Evolutionary conservation across 2,888 invertebrate species (phyloP), one percentile per base, ranked within the genome.

Genomic region (Heliconius erato): DNA sequence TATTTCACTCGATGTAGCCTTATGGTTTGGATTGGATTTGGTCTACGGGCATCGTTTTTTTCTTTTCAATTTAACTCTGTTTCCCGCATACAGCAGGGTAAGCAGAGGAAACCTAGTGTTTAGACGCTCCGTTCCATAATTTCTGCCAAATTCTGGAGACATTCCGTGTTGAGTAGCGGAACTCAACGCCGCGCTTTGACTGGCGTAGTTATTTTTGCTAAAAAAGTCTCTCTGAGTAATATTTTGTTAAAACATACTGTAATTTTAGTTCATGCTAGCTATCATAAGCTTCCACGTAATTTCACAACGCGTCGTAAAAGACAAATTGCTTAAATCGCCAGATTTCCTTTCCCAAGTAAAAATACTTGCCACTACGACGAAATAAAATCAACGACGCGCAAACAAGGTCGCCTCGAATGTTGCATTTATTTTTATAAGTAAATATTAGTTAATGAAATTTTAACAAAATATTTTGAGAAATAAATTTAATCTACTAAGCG

Each of bases 321-420:
- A 83, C 78, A 80, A 71, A 78, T 83, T 83, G 77, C 82, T 74
- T 54, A 83, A 80, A 82, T 82, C 74, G 71, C 49, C 77, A 80
- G 78, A 80, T 84, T 84, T 78, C 82, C 82, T 80, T 84, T 82
- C 82, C 68, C 72, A 32, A 67, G 59, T 67, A 79, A 44, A 65
- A 67, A 68, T 77, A 79, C 49, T 74, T 67, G 68, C 79, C 68
- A 76, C 81, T 74, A 82, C 79, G 72, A 80, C 82, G 78, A 84
- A 84, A 84, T 78, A 74, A 80, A 79, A 32, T 78, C 78, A 84
- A 35, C 82, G 80, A 63, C 68, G 84, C 80, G 80, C 74, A 77
- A 65, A 82, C 82, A 84, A 80, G 84, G 84, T 82, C 84, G 40
- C 77, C 54, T 67, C 72, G 14, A 81, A 69, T 81, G 82, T 82